Evolutionary conservation across 2,113 vertebrate genomes (phyloP), one percentile per base, ranked within the genome.

Genomic region (Syngnathus typhle): DNA sequence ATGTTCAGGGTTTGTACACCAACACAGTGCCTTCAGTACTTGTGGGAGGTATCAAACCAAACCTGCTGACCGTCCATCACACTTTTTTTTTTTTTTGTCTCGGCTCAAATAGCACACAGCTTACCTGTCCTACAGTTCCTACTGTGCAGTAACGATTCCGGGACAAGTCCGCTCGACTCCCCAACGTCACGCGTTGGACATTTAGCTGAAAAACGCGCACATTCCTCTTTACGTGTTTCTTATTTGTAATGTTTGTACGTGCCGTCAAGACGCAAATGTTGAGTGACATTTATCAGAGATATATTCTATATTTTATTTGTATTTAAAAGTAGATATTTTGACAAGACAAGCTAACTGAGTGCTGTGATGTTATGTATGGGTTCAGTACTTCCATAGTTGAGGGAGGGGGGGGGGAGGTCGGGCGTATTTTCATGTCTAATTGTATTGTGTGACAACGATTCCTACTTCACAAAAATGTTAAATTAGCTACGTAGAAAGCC

Each of bases 221-320:
- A 90, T 91, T 89, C 88, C 83, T 64, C 64, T 78, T 79, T 55
- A 60, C 74, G 82, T 62, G 80, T 85, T 32, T 79, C 41, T 78
- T 79, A 65, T 87, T 88, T 88, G 85, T 87, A 83, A 76, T 76
- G 79, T 88, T 84, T 83, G 71, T 88, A 79, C 18, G 74, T 85
- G 80, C 75, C 71, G 83, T 80, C 77, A 78, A 88, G 83, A 88
- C 84, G 54, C 84, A 84, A 85, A 88, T 91, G 87, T 89, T 87
- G 74, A 82, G 84, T 85, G 82, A 87, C 87, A 78, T 91, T 91
- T 90, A 88, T 87, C 83, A 83, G 87, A 87, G 87, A 83, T 89
- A 87, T 89, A 88, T 88, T 88, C 84, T 88, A 87, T 90, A 90
- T 92, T 90, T 90, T 91, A 90, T 90, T 91, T 91, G 87, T 91